Percentiles rank a stretch among this genome's conserved stretches.
phyloP scores from a whole-genome alignment of 2,888 invertebrate species.

The Allolobophora icterica region DNA sequence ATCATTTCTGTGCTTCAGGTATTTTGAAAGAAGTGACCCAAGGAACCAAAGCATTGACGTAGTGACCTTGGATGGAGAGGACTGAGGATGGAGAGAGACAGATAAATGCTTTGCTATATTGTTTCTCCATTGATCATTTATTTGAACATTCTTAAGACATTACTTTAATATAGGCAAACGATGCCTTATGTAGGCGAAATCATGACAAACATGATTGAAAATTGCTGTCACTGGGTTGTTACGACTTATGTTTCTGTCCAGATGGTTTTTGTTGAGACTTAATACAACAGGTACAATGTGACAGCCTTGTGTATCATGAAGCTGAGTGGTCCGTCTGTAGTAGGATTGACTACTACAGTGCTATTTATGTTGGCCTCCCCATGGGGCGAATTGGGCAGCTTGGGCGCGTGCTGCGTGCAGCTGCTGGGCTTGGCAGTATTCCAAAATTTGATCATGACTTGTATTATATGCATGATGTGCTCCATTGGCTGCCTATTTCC shows the following conservation, averaged over 20 bases:
- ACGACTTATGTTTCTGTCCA: conserved; percentile 15
- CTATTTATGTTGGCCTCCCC: too few species aligned
- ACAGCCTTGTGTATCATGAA: too few species aligned
- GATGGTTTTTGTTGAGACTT: not conserved
- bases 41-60: not conserved
- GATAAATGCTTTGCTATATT: not conserved
- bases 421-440: too few species aligned
- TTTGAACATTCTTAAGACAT: not conserved
- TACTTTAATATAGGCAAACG: not conserved
- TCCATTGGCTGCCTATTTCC: too few species aligned
- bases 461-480: too few species aligned
- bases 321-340: too few species aligned
- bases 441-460: too few species aligned
- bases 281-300: not conserved
- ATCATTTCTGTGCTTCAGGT: conserved; percentile 29
- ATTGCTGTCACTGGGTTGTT: not conserved
- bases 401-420: too few species aligned
- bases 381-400: too few species aligned
- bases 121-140: not conserved
- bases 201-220: not conserved
- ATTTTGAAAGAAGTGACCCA: conserved; percentile 33
- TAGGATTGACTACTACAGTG: too few species aligned
- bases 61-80: not conserved
- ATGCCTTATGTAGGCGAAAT: not conserved
- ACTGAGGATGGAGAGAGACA: too few species aligned